These are phyloP conservation scores for Tylochromis polylepis DNA, from an alignment of 2,113 vertebrate genomes.

Conservation along the genomic window DNA sequence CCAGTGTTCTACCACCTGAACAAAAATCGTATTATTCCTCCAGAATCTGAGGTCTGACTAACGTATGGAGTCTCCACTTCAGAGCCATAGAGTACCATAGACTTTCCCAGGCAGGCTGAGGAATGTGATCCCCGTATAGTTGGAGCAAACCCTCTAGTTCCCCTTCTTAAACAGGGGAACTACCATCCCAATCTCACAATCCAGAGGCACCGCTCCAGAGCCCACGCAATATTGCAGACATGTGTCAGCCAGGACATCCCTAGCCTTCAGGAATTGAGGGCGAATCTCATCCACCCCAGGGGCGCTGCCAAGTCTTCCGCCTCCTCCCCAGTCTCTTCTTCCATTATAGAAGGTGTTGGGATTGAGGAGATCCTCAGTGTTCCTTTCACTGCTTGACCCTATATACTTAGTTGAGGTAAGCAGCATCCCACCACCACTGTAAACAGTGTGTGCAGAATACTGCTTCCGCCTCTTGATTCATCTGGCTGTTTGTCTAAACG, in stretches of 20 bases:
- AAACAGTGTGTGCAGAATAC: not conserved
- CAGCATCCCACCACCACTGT: not conserved
- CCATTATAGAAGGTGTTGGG: not conserved
- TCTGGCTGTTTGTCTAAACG: not conserved
- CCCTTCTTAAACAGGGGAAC: too few species aligned
- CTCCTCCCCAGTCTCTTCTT: not conserved
- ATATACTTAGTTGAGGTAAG: not conserved
- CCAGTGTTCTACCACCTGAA: too few species aligned
- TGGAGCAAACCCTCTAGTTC: not conserved
- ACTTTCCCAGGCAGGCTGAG: not conserved
- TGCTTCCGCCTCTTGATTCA: too few species aligned
- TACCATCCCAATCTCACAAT: too few species aligned
- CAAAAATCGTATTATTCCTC: too few species aligned
- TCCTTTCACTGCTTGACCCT: not conserved
- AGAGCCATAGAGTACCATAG: not conserved
- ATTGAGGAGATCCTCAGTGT: not conserved
- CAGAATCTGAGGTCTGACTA: too few species aligned
- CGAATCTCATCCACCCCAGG: not conserved
- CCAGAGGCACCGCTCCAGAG: not conserved
- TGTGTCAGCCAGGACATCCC: not conserved
- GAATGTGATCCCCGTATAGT: too few species aligned
- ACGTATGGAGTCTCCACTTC: too few species aligned
- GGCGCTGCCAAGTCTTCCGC: not conserved
- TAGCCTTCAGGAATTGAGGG: too few species aligned
- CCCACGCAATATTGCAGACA: not conserved